Evolutionary conservation across 2,113 vertebrate species (phyloP), one percentile per base, ranked within the genome.

Genomic region (Hiodon tergisus): DNA sequence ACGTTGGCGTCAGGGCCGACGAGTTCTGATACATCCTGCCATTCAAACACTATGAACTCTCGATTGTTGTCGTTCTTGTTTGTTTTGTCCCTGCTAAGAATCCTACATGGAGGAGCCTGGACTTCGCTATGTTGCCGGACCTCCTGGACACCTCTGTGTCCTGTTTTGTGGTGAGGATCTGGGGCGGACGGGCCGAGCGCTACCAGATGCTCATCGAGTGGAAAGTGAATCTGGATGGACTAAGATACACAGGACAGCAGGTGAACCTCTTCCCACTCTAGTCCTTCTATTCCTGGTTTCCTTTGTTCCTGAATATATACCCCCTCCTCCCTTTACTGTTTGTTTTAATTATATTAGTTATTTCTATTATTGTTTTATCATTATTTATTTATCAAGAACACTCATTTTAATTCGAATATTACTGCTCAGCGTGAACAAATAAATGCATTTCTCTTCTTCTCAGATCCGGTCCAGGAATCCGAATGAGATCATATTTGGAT

Each of bases 401-500:
- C 58, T n/a, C n/a, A 31, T 31, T 31, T 31, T 31, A 31, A 31
- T 31, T 31, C 31, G 2, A 31, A 31, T 31, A 31, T 31, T 31
- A 31, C 31, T 31, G 31, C 0, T 31, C 31, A 31, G 31, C 31
- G 31, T 31, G 31, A 31, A 31, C 31, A 1, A 31, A 31, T 31
- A 59, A 54, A 10, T 2, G 14, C 55, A 47, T 11, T 4, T 58
- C 6, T 77, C 16, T 54, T 52, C 11, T 50, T 83, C 85, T 78
- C 81, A 99, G 97, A 99, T 99, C 82, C 96, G 93, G 47, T 96
- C 97, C 67, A 93, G 93, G 81, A 96, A 94, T 88, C 94, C 94
- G 63, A 99, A 99, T 88, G 96, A 98, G 88, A 93, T 99, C 77
- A 96, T 99, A 87, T 99, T 99, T 90, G 97, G 97, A 70, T 86